These are phyloP conservation scores for Alosa alosa DNA, from an alignment of 2,113 vertebrate genomes.

Conservation along the genomic window DNA sequence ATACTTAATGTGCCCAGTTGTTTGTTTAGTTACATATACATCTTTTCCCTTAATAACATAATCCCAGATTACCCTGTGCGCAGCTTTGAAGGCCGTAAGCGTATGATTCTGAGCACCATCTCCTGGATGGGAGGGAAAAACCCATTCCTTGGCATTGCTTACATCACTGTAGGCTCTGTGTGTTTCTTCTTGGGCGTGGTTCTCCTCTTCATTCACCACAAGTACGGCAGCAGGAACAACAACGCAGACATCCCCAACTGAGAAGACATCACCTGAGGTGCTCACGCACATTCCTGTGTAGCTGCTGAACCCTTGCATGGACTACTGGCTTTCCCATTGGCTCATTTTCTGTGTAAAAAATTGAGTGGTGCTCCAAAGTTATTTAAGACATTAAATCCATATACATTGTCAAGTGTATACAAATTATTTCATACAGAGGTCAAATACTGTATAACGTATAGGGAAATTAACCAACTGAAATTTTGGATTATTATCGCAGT, in stretches of 20 bases:
- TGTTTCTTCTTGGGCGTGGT: slow-evolving; percentile 95
- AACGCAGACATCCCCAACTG: slow-evolving; percentile 89
- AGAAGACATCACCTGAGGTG: neutral
- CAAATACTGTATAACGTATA: neutral
- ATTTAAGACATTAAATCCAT: neutral
- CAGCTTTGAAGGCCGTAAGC: slow-evolving; percentile 92
- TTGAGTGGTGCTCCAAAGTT: neutral
- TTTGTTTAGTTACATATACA: neutral
- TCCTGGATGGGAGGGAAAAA: slow-evolving; percentile 99
- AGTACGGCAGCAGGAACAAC: slow-evolving; percentile 91
- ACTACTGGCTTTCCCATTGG: neutral
- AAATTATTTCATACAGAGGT: neutral
- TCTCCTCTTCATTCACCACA: slow-evolving; percentile 93
- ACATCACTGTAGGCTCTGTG: slow-evolving; percentile 94
- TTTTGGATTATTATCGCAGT: neutral
- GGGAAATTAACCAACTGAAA: neutral
- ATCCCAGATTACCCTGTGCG: slow-evolving; percentile 92
- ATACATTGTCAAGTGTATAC: neutral
- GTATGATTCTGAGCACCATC: slow-evolving; percentile 98
- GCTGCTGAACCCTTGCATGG: neutral
- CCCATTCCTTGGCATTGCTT: slow-evolving; percentile 96
- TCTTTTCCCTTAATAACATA: slow-evolving; percentile 68
- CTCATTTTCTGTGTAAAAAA: neutral
- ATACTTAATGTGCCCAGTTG: neutral
- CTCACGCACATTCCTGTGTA: neutral